Evolutionary conservation across 2,797 vertebrate species (phyloP).

Genomic region (Microhierax caerulescens): DNA sequence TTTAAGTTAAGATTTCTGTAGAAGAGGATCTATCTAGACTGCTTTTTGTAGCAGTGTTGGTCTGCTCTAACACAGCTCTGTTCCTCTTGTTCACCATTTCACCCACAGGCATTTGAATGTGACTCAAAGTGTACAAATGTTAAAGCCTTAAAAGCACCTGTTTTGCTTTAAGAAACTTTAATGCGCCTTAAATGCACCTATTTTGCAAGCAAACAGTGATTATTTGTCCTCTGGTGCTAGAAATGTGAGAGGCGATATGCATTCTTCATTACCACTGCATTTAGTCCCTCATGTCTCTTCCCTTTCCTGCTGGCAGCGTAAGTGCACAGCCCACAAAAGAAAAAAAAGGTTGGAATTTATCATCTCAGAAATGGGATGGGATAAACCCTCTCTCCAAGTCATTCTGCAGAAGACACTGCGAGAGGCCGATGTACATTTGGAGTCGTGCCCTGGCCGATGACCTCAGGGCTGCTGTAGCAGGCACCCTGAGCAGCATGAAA

Average conservation of each 20-base stretch:
- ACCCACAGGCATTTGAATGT: background rate
- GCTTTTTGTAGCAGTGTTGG: background rate
- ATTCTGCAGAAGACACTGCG: background rate
- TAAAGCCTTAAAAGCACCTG: background rate
- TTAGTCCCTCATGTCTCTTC: background rate
- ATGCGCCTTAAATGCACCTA: background rate
- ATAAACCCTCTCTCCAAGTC: background rate
- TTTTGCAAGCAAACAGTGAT: background rate
- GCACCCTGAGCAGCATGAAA: background rate
- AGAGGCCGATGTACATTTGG: background rate
- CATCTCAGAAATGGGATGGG: background rate
- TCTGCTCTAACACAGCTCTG: background rate
- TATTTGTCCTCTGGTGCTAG: background rate
- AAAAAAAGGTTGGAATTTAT: background rate
- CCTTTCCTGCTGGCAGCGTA: background rate
- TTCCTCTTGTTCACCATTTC: background rate
- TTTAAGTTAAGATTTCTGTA: background rate
- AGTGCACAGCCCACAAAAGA: background rate
- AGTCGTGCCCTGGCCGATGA: background rate
- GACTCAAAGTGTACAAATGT: background rate
- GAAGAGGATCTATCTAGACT: background rate
- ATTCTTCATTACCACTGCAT: background rate
- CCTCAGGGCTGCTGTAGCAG: background rate
- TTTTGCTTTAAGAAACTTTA: background rate
- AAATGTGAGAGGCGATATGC: background rate